Evolutionary conservation across 2,888 invertebrate species (phyloP), one percentile per base, ranked within the genome.

Genomic region (Herminia tarsipennalis): DNA sequence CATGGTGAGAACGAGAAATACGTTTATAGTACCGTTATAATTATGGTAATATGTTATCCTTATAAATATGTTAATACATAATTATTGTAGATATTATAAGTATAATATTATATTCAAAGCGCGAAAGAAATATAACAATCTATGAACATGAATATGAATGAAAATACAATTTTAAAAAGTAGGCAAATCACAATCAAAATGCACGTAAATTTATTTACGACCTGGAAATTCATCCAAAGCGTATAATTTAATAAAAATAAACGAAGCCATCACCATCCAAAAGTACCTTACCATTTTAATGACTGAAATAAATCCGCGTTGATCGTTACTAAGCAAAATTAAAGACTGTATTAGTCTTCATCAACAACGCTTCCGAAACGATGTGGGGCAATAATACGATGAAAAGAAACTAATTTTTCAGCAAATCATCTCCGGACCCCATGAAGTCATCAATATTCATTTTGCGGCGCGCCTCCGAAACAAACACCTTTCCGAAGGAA

Each of bases 391-490:
- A 90, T 89, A 88, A 89, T 87, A 88, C 88, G 89, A 87, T 88
- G 88, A 86, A 89, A 87, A 89, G 89, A 88, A 88, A 82, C 84
- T 81, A 88, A 89, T 89, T 90, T 91, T 89, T 89, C 84, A 87
- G 88, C 89, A 78, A 87, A 88, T 91, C 90, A 91, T 89, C 88
- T 88, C 86, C 86, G 87, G 86, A 71, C 78, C 78, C 82, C 80
- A 87, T 88, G 78, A 84, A 89, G 87, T 83, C 90, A 91, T 91
- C 90, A 91, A 91, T 91, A 90, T 90, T 91, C 86, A 91, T 91
- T 90, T 88, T 74, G 81, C 62, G 85, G 86, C 86, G 82, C 85
- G 83, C 88, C 87, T 82, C 83, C 81, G 79, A 88, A 91, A 89
- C 89, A 89, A 86, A 88, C 88, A 87, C 89, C 90, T 88, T 83